Evolutionary conservation across 2,888 invertebrate species (phyloP), one percentile per base, ranked within the genome.

Genomic region (Icerya purchasi): DNA sequence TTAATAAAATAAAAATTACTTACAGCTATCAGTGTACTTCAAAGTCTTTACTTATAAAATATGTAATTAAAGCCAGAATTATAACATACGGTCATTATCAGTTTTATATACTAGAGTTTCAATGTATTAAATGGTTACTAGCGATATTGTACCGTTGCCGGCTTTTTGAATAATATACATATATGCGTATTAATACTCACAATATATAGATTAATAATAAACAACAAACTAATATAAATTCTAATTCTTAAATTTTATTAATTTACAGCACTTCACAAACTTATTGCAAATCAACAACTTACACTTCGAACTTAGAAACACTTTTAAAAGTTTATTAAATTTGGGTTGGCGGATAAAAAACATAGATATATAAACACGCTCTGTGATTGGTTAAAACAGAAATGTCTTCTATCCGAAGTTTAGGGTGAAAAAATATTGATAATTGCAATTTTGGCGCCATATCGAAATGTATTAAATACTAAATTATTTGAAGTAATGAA

Each of bases 381-480:
- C 49, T 60, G 51, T 56, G 25, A 60, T 56, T 60, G 60, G 60
- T 52, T 54, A 49, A 60, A 60, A 60, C 56, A 50, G 14, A 36
- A 60, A 60, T 56, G 60, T 60, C 60, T 60, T 60, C 60, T 60
- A 60, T 55, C 60, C 56, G 36, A 14, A 5, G 36, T 36, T 36
- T 14, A 36, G 5, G 5, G 8, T 36, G 36, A 8, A 36, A 36
- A 36, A 8, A 36, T 8, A 5, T 36, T 36, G 5, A 14, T 8
- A 36, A 14, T 5, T 36, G 36, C 14, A 14, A n/a, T 36, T 36
- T 36, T 36, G 36, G 36, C 36, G 36, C 36, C 14, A 36, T 36
- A 8, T 36, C 14, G 14, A 36, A 36, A 36, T 36, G 36, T 36
- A 36, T 36, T 8, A 36, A 36, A 36, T 36, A 8, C 14, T 8